Evolutionary conservation across 2,888 invertebrate genomes (phyloP), one percentile per base, ranked within the genome.

Genomic region (Mimumesa dahlbomi): DNA sequence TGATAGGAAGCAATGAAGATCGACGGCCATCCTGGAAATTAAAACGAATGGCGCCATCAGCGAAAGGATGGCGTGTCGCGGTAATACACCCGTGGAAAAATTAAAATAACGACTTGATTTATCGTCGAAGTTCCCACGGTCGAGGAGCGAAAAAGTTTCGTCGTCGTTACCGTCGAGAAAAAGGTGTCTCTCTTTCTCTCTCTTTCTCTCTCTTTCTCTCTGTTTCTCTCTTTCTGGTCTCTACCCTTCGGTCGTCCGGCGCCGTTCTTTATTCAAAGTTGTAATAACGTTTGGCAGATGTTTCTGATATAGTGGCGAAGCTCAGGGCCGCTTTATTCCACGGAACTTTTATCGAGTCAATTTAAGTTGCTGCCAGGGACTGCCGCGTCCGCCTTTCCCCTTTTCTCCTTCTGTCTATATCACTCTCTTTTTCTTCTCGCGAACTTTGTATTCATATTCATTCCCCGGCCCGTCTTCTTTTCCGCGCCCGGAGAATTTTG

Each of bases 211-310:
- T 61, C 49, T 48, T n/a, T 18, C 43, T 36, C 11, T 31, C 42
- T 22, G 57, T n/a, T n/a, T 18, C 61, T 48, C 53, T 62, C 61
- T 16, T 22, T 50, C 48, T 18, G 7, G 19, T n/a, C n/a, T n/a
- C n/a, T n/a, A n/a, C n/a, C n/a, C 34, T n/a, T 34, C 68, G 53
- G 67, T 62, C 58, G 42, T 64, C 67, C 67, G 73, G 71, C 84
- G 77, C 80, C 85, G 85, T 89, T 89, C 88, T 88, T 88, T 87
- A 89, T 88, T 88, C 89, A 88, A 89, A 89, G 87, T 89, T 89
- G 88, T 89, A 89, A 89, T 89, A 89, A 89, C 88, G 85, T 89
- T 89, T 89, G 89, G 88, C 89, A 89, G 89, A 89, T 89, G 89
- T 89, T 87, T 85, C 85, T 86, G 86, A 87, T 87, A 85, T 85